phyloP scores from a whole-genome alignment of 2,113 vertebrate genomes.

The Eira barbara region DNA sequence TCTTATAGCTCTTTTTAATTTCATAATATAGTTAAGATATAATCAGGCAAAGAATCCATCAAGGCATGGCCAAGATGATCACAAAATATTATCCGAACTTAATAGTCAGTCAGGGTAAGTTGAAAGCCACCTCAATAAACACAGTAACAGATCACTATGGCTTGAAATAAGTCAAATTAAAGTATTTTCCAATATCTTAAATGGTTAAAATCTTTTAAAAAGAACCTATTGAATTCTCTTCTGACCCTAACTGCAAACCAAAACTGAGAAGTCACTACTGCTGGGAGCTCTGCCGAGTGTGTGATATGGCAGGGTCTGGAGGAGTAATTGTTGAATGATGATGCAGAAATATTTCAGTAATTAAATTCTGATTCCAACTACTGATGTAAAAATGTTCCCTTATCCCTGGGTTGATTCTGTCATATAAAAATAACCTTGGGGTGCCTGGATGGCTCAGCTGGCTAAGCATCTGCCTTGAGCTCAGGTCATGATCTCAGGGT shows the following conservation, averaged over 20 bases:
- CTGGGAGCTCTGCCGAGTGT: not conserved
- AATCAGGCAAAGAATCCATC: not conserved
- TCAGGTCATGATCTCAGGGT: too few species aligned
- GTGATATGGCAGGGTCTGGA: not conserved
- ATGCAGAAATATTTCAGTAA: not conserved
- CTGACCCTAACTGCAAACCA: not conserved
- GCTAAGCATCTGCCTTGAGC: too few species aligned
- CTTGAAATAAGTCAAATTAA: not conserved
- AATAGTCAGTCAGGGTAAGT: not conserved
- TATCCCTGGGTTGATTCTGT: not conserved
- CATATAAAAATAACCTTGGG: not conserved
- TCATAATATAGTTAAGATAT: not conserved
- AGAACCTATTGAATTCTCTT: not conserved
- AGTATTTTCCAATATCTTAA: not conserved
- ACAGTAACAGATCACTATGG: not conserved
- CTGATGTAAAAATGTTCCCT: not conserved
- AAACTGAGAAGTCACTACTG: not conserved
- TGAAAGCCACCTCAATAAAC: not conserved
- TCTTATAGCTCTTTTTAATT: not conserved
- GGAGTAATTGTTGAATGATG: not conserved
- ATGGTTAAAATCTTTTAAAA: not conserved
- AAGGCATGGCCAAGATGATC: not conserved
- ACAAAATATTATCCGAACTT: not conserved
- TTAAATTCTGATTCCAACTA: not conserved
- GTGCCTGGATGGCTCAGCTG: too few species aligned